Conservation (phyloP, 2,113 vertebrate genomes). For the Lepus europaeus region DNA sequence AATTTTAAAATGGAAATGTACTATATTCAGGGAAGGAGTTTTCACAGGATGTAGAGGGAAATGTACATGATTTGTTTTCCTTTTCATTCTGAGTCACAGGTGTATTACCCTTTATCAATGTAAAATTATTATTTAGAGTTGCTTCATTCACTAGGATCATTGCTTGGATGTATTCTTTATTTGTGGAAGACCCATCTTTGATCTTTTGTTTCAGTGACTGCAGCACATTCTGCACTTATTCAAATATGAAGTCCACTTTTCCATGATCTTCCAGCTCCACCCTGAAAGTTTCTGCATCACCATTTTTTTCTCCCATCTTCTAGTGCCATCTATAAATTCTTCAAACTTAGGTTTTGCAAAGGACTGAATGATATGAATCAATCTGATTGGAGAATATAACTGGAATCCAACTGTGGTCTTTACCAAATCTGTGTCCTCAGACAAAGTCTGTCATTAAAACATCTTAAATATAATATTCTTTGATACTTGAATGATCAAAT, state of each 20-base stretch:
- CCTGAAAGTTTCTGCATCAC: conserved; percentile 87
- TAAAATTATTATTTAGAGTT: conserved; percentile 79
- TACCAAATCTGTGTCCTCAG: conserved; percentile 41
- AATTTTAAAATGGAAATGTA: too few relatives aligned
- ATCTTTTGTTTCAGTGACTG: conserved; percentile 88
- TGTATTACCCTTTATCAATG: conserved; percentile 78
- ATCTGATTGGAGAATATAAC: conserved; percentile 56
- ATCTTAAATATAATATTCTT: conserved; percentile 39
- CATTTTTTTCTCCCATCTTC: conserved; percentile 85
- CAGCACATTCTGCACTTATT: conserved; percentile 86
- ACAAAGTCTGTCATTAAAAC: conserved; percentile 46
- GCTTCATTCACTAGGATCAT: conserved; percentile 87
- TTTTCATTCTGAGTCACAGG: too few relatives aligned
- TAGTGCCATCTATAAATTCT: background rate
- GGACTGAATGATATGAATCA: background rate
- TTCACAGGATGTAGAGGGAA: too few relatives aligned
- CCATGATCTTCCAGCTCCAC: conserved; percentile 78
- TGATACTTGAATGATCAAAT: conserved; percentile 64
- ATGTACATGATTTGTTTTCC: too few relatives aligned
- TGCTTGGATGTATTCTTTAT: conserved; percentile 87
- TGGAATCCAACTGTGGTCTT: conserved; percentile 56
- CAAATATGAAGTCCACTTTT: conserved; percentile 89
- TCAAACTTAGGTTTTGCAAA: conserved; percentile 43
- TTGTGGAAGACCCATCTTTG: conserved; percentile 89
- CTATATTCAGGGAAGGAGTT: too few relatives aligned